Conservation (phyloP, 2,113 vertebrate genomes). For the Lates calcarifer region DNA sequence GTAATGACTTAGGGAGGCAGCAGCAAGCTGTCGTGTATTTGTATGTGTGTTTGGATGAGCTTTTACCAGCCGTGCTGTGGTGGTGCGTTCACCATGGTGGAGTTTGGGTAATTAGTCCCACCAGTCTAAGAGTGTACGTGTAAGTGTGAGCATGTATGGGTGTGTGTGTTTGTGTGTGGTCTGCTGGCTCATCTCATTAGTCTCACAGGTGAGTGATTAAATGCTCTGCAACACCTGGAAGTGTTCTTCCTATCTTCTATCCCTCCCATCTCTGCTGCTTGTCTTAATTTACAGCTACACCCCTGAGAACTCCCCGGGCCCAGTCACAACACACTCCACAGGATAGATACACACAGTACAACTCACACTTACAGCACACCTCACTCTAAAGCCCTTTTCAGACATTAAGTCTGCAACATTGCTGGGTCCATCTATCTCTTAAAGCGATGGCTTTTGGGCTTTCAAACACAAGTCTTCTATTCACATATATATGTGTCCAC, state of each 20-base stretch:
- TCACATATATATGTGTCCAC: background rate
- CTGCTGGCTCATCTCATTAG: conserved; percentile 54
- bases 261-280: conserved; percentile 49
- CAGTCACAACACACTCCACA: conserved; percentile 43
- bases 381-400: conserved; percentile 8
- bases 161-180: conserved; percentile 30
- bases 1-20: conserved; percentile 48
- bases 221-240: conserved; percentile 75
- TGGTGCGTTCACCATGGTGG: conserved; percentile 36
- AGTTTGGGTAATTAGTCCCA: conserved; percentile 79
- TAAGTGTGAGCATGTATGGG: background rate
- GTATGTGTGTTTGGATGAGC: conserved; percentile 46
- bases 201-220: conserved; percentile 79
- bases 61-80: conserved; percentile 51
- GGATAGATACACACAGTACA: background rate
- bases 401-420: conserved; percentile 7
- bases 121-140: conserved; percentile 29
- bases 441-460: background rate
- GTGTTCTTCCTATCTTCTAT: conserved; percentile 41
- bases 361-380: conserved; percentile 9
- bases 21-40: conserved; percentile 50
- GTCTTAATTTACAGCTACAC: conserved; percentile 61
- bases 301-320: conserved; percentile 43
- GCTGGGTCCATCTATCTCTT: background rate
- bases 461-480: background rate